Conservation (phyloP, 1,140 invertebrate species). For the Drosophila rufa region DNA sequence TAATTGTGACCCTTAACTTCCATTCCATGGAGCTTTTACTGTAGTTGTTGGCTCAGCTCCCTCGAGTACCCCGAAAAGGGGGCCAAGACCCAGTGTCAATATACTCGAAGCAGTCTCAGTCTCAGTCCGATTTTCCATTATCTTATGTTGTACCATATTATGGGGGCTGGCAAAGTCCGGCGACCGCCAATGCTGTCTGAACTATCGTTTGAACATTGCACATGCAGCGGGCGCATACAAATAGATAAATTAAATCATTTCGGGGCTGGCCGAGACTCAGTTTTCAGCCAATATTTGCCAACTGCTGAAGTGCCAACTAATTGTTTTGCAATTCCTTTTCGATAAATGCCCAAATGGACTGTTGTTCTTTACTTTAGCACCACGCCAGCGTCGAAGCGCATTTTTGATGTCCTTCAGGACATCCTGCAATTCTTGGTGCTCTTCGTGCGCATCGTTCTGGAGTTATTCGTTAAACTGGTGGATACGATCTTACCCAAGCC, state of each 20-base stretch:
- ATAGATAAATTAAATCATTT: conserved; percentile 64
- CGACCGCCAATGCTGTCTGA: conserved; percentile 26
- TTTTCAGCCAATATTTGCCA: conserved; percentile 46
- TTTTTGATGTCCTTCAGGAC: conserved; percentile 74
- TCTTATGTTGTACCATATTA: conserved; percentile 52
- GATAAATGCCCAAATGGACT: conserved; percentile 5
- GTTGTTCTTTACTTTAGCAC: conserved; percentile 53
- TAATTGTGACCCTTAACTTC: neutral
- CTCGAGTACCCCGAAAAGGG: conserved; percentile 42
- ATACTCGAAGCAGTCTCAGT: conserved; percentile 39
- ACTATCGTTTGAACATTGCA: conserved; percentile 54
- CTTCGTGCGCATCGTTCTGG: conserved; percentile 58
- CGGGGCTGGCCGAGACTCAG: conserved; percentile 17
- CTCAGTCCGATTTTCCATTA: conserved; percentile 35
- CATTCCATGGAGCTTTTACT: conserved; percentile 7
- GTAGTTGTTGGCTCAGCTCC: conserved; percentile 3
- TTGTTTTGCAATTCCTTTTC: conserved; percentile 2
- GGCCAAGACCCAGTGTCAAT: conserved; percentile 68
- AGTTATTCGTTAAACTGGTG: conserved; percentile 41
- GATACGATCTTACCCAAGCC: conserved; percentile 63
- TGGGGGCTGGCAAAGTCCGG: conserved; percentile 59
- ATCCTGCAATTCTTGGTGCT: conserved; percentile 68
- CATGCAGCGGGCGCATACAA: conserved; percentile 56
- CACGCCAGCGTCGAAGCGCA: conserved; percentile 70
- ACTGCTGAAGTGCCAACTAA: conserved; percentile 22